Percentiles rank a stretch among this genome's conserved stretches.
Evolutionary conservation across 2,888 invertebrate species (phyloP).

Genomic region (Trachelus tabidus): DNA sequence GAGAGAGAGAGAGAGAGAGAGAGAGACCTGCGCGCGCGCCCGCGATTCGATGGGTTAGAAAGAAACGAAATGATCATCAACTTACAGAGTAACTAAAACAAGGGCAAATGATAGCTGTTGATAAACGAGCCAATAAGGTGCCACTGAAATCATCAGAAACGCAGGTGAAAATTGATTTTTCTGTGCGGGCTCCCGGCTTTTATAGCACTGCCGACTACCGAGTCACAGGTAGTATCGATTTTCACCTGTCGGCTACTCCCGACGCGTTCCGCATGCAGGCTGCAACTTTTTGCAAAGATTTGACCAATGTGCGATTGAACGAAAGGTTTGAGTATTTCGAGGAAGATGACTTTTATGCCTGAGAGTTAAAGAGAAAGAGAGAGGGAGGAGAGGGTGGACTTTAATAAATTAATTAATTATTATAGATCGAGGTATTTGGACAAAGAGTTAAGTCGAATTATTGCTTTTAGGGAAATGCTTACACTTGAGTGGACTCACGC

Average conservation of each 20-base stretch:
- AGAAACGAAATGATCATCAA: neutral
- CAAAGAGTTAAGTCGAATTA: neutral
- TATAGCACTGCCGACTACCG: neutral
- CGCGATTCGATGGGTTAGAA: neutral
- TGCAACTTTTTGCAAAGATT: neutral
- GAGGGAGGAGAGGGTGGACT: slow-evolving; percentile 30
- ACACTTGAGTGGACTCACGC: slow-evolving; percentile 91
- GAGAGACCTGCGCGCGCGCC: neutral
- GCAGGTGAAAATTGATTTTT: slow-evolving; percentile 52
- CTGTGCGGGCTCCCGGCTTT: slow-evolving; percentile 39
- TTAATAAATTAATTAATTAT: neutral
- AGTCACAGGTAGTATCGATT: slow-evolving; percentile 53
- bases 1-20: slow-evolving; percentile 4
- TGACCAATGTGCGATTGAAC: neutral
- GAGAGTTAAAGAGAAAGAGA: slow-evolving; percentile 12
- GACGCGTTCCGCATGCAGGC: slow-evolving; percentile 20
- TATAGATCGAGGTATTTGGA: neutral
- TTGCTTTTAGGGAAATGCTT: slow-evolving; percentile 85
- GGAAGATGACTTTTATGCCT: no score
- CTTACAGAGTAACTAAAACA: neutral
- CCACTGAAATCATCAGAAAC: neutral
- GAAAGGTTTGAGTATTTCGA: neutral
- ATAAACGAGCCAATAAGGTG: neutral
- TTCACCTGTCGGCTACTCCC: slow-evolving; percentile 45
- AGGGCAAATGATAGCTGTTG: neutral